Evolutionary conservation across 2,113 vertebrate genomes (phyloP).

Genomic region (Microcebus lehilahytsara): DNA sequence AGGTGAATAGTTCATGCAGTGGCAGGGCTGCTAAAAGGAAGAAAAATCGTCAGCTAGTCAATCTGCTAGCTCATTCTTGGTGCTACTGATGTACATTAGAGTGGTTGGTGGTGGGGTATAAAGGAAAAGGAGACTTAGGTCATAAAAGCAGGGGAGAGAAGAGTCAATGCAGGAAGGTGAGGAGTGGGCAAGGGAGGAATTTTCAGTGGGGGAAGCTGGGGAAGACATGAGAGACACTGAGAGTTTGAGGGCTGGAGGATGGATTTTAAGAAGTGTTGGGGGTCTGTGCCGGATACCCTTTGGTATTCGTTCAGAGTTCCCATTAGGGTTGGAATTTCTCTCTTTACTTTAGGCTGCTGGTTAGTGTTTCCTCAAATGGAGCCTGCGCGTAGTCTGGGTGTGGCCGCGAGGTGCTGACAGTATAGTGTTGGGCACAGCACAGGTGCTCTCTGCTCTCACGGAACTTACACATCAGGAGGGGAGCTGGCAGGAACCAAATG

Average conservation of each 20-base stretch:
- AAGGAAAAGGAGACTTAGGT: background rate
- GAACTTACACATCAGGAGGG: no score
- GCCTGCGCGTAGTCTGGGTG: background rate
- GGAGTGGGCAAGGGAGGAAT: background rate
- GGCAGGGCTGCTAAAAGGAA: background rate
- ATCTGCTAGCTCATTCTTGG: background rate
- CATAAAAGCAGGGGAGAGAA: background rate
- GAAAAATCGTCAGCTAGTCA: background rate
- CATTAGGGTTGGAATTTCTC: background rate
- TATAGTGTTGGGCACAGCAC: background rate
- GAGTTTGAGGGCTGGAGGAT: background rate
- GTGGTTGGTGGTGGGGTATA: background rate
- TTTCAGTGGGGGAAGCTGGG: background rate
- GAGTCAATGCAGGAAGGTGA: background rate
- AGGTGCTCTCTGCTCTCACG: background rate
- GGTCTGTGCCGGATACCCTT: background rate
- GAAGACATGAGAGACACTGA: background rate
- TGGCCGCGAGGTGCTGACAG: background rate
- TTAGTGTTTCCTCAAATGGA: background rate
- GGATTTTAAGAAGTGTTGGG: background rate
- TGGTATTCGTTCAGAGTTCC: background rate
- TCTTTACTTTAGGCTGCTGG: background rate
- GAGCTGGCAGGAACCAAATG: background rate
- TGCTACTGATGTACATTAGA: background rate
- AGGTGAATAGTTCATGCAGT: background rate